Conservation (phyloP, 2,113 vertebrate genomes). For the Addax nasomaculatus region DNA sequence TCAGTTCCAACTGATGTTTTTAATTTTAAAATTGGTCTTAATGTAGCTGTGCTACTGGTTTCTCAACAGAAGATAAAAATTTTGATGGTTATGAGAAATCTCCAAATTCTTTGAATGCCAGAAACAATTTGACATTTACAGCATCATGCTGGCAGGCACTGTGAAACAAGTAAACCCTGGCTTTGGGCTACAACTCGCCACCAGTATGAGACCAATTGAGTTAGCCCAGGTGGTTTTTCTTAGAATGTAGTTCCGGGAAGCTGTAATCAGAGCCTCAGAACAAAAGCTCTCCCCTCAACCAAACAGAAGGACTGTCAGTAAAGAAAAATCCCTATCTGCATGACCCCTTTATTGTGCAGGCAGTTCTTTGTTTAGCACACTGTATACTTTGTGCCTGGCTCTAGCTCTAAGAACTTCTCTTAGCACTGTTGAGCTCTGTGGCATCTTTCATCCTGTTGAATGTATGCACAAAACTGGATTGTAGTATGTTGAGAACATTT, state of each 20-base stretch:
- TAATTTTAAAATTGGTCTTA: not conserved
- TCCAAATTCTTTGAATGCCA: not conserved
- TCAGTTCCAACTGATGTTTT: not conserved
- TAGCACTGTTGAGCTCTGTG: not conserved
- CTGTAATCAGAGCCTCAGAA: not conserved
- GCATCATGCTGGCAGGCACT: not conserved
- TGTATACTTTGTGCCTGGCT: not conserved
- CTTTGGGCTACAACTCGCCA: not conserved
- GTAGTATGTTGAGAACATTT: not conserved
- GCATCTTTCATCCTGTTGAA: not conserved
- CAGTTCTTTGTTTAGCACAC: not conserved
- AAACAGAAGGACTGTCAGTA: not conserved
- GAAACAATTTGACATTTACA: not conserved
- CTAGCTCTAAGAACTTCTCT: not conserved
- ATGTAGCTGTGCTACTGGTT: not conserved
- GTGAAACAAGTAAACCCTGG: not conserved
- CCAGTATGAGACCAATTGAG: not conserved
- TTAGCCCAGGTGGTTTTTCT: not conserved
- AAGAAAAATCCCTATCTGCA: not conserved
- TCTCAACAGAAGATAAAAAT: not conserved
- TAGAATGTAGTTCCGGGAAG: not conserved
- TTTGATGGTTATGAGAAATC: not conserved
- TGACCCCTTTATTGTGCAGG: not conserved
- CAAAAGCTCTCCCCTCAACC: not conserved
- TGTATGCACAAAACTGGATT: not conserved